Base-by-base conservation (phyloP, 2,888 invertebrate species). In the Cyaniris semiargus region DNA sequence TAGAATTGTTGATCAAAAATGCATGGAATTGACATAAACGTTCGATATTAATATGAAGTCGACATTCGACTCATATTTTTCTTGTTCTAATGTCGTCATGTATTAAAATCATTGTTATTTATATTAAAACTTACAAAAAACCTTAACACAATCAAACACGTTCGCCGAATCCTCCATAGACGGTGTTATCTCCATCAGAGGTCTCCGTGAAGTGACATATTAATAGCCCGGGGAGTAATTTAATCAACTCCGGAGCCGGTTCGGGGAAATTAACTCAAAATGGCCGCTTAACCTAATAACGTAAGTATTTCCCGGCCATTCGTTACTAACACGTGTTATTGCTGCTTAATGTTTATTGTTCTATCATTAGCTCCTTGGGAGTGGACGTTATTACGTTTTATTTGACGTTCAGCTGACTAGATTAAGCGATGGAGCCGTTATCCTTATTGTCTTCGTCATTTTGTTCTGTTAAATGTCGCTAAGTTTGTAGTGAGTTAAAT, bases 191-290 rank as follows among this genome's bases (percentile, higher is more conserved):
- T 27, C 15, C 60, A 66, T 60, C 76, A 66, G 66, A 66, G 18
- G 76, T 60, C 38, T 66, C 23, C 76, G 66, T 66, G 76, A 27
- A 66, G 76, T 76, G 23, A 71, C 74, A 72, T 66, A 78, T 78
- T 78, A 80, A 78, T 78, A 75, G 75, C 76, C 23, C 27, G 27
- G 79, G 79, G 79, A 77, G 81, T 81, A 82, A 82, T 82, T 82
- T 82, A 81, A 82, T 82, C 80, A 77, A 76, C 76, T 21, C 27
- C 70, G 80, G 80, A 79, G 79, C 78, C 74, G 76, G 72, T 76
- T 78, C 79, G 78, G 80, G 80, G 81, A 81, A 82, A 81, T 80
- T 81, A 82, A 81, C 80, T 80, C 76, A 78, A 79, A 81, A 81
- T 79, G 78, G 76, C 77, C 80, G 78, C 78, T 80, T 79, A 78